phyloP scores from a whole-genome alignment of 2,888 invertebrate genomes.

The Oscheius sp. region DNA sequence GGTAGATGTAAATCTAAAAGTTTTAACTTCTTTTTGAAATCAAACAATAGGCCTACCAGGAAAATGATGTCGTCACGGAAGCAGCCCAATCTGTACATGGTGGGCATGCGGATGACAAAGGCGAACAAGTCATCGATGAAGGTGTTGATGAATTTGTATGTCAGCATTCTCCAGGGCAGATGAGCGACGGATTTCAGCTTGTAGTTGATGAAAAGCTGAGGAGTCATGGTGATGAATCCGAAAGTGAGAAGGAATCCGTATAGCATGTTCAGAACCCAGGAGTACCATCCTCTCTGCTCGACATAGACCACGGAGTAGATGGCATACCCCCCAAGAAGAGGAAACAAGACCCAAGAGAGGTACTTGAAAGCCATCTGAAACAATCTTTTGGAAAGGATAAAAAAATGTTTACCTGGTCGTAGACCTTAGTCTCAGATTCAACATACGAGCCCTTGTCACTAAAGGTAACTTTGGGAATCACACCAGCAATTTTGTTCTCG shows the following conservation, averaged over 20 bases:
- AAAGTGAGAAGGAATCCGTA: slow-evolving; percentile 98
- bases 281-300: slow-evolving; percentile 97
- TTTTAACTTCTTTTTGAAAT: not conserved
- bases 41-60: slow-evolving; percentile 79
- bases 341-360: slow-evolving; percentile 94
- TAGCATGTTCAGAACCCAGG: slow-evolving; percentile 93
- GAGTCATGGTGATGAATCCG: slow-evolving; percentile 99
- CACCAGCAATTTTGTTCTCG: slow-evolving; percentile 80
- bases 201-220: slow-evolving; percentile 98
- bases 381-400: not conserved
- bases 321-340: slow-evolving; percentile 90
- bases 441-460: slow-evolving; percentile 96
- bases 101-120: slow-evolving; percentile 99
- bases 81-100: slow-evolving; percentile 92
- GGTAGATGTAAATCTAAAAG: slow-evolving; percentile 85
- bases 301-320: slow-evolving; percentile 92
- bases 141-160: slow-evolving; percentile 98
- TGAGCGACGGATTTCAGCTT: slow-evolving; percentile 98
- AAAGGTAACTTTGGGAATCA: slow-evolving; percentile 85
- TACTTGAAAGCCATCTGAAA: slow-evolving; percentile 89
- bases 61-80: slow-evolving; percentile 99
- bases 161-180: slow-evolving; percentile 99
- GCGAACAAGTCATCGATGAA: slow-evolving; percentile 99
- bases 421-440: slow-evolving; percentile 90
- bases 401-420: slow-evolving; percentile 80